Conservation (phyloP, 2,797 vertebrate species). For the Halcyon smyrnensis region DNA sequence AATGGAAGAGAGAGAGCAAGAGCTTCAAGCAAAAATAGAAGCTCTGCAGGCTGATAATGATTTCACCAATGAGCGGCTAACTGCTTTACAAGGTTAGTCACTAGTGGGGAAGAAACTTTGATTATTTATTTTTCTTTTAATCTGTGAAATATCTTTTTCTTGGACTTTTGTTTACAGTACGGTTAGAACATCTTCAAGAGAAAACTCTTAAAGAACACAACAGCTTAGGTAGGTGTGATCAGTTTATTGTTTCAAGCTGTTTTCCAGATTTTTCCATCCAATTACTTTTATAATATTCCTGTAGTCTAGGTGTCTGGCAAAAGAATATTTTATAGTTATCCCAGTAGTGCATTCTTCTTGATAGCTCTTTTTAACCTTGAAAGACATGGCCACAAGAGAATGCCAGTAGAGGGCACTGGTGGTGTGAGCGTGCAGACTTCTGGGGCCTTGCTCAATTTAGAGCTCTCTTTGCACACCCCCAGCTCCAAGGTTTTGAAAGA, state of each 20-base stretch:
- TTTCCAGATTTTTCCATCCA: constrained; percentile 11
- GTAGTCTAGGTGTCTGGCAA: neutral
- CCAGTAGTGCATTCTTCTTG: neutral
- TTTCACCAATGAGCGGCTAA: constrained; percentile 96
- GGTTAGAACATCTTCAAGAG: constrained; percentile 98
- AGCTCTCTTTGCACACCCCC: neutral
- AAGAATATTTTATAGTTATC: neutral
- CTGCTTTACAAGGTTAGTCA: constrained; percentile 92
- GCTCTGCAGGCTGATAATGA: constrained; percentile 98
- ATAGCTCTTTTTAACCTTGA: too few species aligned
- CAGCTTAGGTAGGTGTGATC: constrained; percentile 93
- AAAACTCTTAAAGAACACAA: constrained; percentile 98
- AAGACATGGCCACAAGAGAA: neutral
- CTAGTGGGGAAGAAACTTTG: constrained; percentile 24
- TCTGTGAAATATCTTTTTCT: constrained; percentile 83
- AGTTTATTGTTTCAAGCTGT: constrained; percentile 65
- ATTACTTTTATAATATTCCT: neutral
- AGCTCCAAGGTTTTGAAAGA: neutral
- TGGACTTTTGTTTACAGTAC: constrained; percentile 93
- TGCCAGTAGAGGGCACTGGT: constrained; percentile 75
- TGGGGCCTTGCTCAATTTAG: neutral
- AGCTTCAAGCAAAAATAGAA: constrained; percentile 97
- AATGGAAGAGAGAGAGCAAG: constrained; percentile 98
- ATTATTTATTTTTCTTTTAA: constrained; percentile 71
- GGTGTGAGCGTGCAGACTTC: neutral